These are phyloP conservation scores for Ypsolopha sequella DNA, from an alignment of 2,888 invertebrate genomes.

Conservation along the genomic window DNA sequence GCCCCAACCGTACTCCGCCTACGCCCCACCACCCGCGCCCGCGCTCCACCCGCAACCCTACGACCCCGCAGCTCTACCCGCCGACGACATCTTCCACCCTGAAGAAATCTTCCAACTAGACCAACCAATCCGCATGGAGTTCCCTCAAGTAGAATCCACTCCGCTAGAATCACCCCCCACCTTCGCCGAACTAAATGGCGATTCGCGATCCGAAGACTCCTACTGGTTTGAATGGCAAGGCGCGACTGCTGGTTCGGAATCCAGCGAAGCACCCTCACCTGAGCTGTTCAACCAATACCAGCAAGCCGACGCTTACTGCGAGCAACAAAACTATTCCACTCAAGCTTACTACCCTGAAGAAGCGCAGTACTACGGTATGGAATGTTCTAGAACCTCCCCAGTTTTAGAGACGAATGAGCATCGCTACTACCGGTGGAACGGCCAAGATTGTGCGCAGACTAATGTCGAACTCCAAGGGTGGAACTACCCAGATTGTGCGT, in stretches of 20 bases:
- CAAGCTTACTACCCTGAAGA: slow-evolving; percentile 57
- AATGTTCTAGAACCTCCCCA: slow-evolving; percentile 45
- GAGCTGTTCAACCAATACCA: slow-evolving; percentile 59
- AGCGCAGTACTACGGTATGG: slow-evolving; percentile 47
- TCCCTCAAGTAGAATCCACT: slow-evolving; percentile 56
- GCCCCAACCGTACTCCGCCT: slow-evolving; percentile 38
- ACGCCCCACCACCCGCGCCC: slow-evolving; percentile 45
- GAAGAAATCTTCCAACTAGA: slow-evolving; percentile 84
- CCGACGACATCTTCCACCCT: slow-evolving; percentile 79
- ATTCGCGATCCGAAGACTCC: slow-evolving; percentile 72
- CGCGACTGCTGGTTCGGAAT: slow-evolving; percentile 50
- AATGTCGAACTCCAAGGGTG: slow-evolving; percentile 43
- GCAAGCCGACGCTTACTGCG: slow-evolving; percentile 49
- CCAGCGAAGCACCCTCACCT: slow-evolving; percentile 71
- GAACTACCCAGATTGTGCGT: slow-evolving; percentile 52
- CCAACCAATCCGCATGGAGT: slow-evolving; percentile 77
- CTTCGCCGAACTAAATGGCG: slow-evolving; percentile 78
- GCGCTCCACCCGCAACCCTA: slow-evolving; percentile 45
- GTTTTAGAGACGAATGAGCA: slow-evolving; percentile 44
- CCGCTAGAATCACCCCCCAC: slow-evolving; percentile 76
- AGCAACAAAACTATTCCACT: slow-evolving; percentile 42
- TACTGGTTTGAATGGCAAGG: slow-evolving; percentile 73
- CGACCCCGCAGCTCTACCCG: slow-evolving; percentile 72
- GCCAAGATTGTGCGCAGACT: slow-evolving; percentile 42
- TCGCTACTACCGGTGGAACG: slow-evolving; percentile 43